phyloP scores from a whole-genome alignment of 2,113 vertebrate genomes.

The Trogon surrucura region DNA sequence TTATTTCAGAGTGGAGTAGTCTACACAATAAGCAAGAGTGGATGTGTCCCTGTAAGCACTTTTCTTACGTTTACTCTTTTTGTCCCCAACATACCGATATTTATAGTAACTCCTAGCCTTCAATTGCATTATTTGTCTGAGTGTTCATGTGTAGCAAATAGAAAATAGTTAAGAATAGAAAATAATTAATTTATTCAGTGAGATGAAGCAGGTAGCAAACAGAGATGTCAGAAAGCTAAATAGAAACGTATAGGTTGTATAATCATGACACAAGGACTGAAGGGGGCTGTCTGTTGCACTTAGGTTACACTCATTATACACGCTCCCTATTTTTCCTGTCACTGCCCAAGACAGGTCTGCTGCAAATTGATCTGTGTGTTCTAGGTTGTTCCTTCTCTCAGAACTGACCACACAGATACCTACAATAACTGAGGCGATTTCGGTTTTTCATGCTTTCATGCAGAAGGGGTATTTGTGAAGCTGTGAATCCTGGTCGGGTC shows the following conservation, averaged over 20 bases:
- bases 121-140: background rate
- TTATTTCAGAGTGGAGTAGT: constrained; percentile 46
- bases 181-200: background rate
- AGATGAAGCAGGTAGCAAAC: background rate
- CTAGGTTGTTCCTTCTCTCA: background rate
- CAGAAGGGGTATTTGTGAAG: background rate
- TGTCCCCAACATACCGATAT: background rate
- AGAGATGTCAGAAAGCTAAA: background rate
- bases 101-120: background rate
- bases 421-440: background rate
- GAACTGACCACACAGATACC: background rate
- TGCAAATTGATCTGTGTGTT: background rate
- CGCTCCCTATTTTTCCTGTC: background rate
- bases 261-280: background rate
- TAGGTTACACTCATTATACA: background rate
- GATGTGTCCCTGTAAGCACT: constrained; percentile 63
- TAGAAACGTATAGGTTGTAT: background rate
- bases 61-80: background rate
- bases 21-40: constrained; percentile 48
- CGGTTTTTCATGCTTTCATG: background rate
- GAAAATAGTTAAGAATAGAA: background rate
- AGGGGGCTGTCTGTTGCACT: background rate
- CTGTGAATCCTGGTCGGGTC: background rate
- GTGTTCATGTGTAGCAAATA: background rate
- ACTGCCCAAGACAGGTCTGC: no score